Evolutionary conservation across 2,888 invertebrate species (phyloP).

Genomic region (Drosophila phalerata): DNA sequence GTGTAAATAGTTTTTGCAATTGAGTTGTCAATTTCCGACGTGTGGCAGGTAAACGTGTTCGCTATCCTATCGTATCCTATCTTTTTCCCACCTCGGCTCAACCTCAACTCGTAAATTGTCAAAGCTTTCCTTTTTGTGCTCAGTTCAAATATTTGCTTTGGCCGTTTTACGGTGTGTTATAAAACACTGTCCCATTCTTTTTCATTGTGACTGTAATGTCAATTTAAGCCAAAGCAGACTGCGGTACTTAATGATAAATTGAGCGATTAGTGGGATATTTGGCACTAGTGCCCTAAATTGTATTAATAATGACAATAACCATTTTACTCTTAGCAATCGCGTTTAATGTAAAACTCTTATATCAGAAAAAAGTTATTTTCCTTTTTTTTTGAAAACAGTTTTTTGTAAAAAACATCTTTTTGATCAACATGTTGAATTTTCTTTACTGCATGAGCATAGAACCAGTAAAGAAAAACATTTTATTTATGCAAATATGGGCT

Average conservation of each 20-base stretch:
- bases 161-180: constrained; percentile 59
- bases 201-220: constrained; percentile 9
- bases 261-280: not conserved
- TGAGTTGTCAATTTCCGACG: constrained; percentile 73
- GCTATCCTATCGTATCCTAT: constrained; percentile 9
- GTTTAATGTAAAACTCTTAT: no score
- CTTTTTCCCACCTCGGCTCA: constrained; percentile 12
- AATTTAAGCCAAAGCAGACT: constrained; percentile 13
- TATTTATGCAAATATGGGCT: no score
- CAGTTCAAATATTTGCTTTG: constrained; percentile 68
- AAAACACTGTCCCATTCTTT: constrained; percentile 35
- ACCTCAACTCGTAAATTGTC: constrained; percentile 47
- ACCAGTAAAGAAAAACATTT: no score
- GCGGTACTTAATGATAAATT: constrained; percentile 25
- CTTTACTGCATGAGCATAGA: no score
- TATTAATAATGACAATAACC: no score
- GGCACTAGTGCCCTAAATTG: not conserved
- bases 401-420: no score
- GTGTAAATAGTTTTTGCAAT: constrained; percentile 77
- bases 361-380: no score
- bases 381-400: no score
- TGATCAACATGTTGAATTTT: no score
- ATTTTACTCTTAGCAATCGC: no score
- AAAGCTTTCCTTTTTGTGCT: constrained; percentile 39
- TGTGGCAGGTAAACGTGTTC: constrained; percentile 34